phyloP scores from a whole-genome alignment of 2,797 vertebrate species.

The Emys orbicularis region DNA sequence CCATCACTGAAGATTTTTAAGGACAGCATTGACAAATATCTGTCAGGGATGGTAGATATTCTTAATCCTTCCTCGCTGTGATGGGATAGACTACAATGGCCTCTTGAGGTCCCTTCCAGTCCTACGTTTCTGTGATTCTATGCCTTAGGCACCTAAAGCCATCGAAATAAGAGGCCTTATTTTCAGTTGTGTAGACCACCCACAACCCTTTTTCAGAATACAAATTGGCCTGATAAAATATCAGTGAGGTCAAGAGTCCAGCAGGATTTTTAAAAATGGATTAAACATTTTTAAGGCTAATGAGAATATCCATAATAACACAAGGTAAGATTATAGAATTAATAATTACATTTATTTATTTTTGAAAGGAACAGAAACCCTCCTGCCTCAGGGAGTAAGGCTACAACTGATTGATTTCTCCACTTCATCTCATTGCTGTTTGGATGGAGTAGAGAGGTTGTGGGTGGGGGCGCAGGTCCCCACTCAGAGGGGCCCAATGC shows the following conservation, averaged over 20 bases:
- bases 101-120: background rate
- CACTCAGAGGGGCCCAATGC: background rate
- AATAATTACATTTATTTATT: background rate
- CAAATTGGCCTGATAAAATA: background rate
- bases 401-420: background rate
- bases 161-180: background rate
- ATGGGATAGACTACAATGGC: too few species aligned
- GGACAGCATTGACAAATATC: background rate
- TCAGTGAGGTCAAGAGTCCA: background rate
- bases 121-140: background rate
- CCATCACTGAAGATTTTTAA: background rate
- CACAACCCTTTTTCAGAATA: background rate
- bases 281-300: background rate
- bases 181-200: background rate
- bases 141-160: background rate
- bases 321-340: background rate
- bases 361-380: background rate
- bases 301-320: background rate
- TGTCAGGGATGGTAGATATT: background rate
- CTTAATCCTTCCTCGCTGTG: background rate
- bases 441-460: background rate
- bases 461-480: background rate
- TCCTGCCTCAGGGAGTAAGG: background rate
- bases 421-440: background rate
- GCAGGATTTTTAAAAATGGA: background rate